Evolutionary conservation across 2,888 invertebrate genomes (phyloP).

Genomic region (Antheraea assamensis): DNA sequence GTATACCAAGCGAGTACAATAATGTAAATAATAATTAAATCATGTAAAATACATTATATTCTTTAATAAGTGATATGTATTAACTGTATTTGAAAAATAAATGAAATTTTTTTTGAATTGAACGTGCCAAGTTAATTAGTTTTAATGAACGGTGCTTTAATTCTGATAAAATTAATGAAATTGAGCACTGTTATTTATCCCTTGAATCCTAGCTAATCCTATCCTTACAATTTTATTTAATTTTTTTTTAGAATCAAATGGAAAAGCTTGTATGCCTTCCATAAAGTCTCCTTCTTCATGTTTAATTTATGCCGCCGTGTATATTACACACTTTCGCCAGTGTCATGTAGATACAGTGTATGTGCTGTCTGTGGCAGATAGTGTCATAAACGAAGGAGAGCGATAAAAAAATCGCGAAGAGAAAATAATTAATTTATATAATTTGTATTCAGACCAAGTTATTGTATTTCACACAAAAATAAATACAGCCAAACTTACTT

Average conservation of each 20-base stretch:
- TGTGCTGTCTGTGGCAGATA: no score
- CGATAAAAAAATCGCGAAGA: no score
- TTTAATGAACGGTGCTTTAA: slow-evolving; percentile 44
- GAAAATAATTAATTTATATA: no score
- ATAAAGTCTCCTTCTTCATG: no score
- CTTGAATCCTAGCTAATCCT: neutral
- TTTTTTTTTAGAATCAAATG: neutral
- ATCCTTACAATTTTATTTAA: neutral
- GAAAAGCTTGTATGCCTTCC: no score
- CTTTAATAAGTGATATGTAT: slow-evolving; percentile 52
- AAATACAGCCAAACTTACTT: no score
- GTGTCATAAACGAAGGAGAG: no score
- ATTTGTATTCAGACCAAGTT: no score
- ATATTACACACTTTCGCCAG: no score
- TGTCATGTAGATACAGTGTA: no score
- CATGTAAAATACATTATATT: slow-evolving; percentile 60
- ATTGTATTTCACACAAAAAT: no score
- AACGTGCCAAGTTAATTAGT: slow-evolving; percentile 76
- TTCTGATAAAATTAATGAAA: neutral
- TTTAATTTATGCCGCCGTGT: no score
- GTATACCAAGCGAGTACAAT: slow-evolving; percentile 81
- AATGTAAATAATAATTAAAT: slow-evolving; percentile 73
- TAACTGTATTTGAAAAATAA: slow-evolving; percentile 71
- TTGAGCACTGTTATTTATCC: neutral
- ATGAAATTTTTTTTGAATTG: slow-evolving; percentile 77